These are phyloP conservation scores for Drosophila persimilis DNA, from an alignment of 1,140 invertebrate species.

Conservation along the genomic window DNA sequence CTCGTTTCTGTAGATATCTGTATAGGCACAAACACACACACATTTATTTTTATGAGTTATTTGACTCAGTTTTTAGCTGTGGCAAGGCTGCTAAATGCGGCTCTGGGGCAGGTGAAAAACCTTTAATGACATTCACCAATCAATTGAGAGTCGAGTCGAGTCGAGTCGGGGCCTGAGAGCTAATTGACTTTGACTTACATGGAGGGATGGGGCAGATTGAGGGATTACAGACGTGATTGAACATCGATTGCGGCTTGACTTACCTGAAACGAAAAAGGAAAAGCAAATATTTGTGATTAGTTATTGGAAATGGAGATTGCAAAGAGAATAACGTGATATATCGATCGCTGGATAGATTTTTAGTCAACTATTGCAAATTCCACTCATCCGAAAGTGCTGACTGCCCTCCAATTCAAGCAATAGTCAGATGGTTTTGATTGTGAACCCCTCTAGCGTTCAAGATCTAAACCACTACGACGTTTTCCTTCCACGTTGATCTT, in stretches of 20 bases:
- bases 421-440: no score
- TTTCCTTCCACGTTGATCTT: not conserved
- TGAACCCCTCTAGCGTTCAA: no score
- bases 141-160: constrained; percentile 7
- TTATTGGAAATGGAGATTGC: not conserved
- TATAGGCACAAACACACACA: constrained; percentile 1
- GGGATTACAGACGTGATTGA: constrained; percentile 30
- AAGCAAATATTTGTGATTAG: constrained; percentile 11
- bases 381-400: no score
- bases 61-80: constrained; percentile 55
- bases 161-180: constrained; percentile 16
- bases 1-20: constrained; percentile 2
- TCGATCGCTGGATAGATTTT: no score
- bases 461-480: not conserved
- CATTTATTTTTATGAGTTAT: constrained; percentile 65
- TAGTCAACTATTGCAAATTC: no score
- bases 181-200: constrained; percentile 56
- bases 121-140: constrained; percentile 64
- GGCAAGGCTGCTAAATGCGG: constrained; percentile 50
- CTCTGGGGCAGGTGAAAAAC: constrained; percentile 58
- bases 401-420: no score
- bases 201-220: constrained; percentile 8
- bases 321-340: no score
- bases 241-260: constrained; percentile 28
- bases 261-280: constrained; percentile 49